A percentile compares a stretch with the other conserved stretches of the same genome.
phyloP scores from a whole-genome alignment of 2,113 vertebrate genomes.

The Merops nubicus region DNA sequence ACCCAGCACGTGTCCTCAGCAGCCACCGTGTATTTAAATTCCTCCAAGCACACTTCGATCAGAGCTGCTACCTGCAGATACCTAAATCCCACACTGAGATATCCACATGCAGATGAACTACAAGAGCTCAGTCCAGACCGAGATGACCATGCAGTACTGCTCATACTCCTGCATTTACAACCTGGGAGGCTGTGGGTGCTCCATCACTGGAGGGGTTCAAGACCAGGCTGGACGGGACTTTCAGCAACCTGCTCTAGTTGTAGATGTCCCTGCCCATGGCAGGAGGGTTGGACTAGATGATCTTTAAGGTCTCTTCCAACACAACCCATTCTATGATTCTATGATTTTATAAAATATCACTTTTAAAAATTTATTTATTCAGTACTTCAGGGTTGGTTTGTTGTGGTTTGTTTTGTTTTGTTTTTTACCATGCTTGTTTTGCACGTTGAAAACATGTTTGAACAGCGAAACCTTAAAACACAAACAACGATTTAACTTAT shows the following conservation, averaged over 20 bases:
- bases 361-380: neutral
- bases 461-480: neutral
- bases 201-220: too few species aligned
- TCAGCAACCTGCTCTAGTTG: too few species aligned
- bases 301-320: too few species aligned
- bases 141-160: accelerated
- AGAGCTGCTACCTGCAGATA: neutral
- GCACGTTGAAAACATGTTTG: neutral
- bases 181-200: too few species aligned
- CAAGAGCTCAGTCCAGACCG: accelerated
- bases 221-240: too few species aligned
- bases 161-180: neutral
- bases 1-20: neutral
- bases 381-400: neutral
- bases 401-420: neutral
- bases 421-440: neutral
- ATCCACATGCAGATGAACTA: accelerated
- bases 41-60: neutral
- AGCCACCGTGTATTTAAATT: neutral
- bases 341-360: neutral
- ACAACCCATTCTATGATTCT: neutral
- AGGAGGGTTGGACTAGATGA: too few species aligned
- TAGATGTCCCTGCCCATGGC: too few species aligned
- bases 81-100: neutral
- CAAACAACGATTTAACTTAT: neutral